phyloP scores from a whole-genome alignment of 2,797 vertebrate species.

The Rhinatrema bivittatum region DNA sequence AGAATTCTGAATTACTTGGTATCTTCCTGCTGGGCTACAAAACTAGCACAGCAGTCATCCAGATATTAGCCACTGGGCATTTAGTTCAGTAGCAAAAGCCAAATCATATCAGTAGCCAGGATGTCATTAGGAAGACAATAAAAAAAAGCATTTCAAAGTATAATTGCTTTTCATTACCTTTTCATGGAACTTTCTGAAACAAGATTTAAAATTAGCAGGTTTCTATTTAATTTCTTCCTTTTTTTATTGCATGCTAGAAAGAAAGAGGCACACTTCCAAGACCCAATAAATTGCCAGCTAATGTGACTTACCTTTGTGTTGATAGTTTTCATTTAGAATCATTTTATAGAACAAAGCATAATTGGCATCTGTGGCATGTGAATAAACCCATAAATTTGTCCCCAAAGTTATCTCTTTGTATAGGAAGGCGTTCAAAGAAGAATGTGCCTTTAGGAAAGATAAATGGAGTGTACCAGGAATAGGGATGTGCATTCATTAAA shows the following conservation, averaged over 20 bases:
- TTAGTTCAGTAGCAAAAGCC: too few species aligned
- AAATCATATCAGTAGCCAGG: too few species aligned
- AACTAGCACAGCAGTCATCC: too few species aligned
- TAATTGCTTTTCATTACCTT: too few species aligned
- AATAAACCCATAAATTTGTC: not conserved
- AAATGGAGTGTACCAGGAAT: not conserved
- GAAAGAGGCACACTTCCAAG: not conserved
- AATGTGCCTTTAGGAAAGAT: not conserved
- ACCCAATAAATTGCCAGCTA: not conserved
- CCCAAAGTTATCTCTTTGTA: not conserved
- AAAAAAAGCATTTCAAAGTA: too few species aligned
- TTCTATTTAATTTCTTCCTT: not conserved
- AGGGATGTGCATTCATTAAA: too few species aligned
- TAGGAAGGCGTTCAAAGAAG: not conserved
- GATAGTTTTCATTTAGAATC: not conserved
- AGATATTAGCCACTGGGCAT: too few species aligned
- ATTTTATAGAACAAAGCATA: not conserved
- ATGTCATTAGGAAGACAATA: too few species aligned
- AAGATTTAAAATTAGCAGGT: not conserved
- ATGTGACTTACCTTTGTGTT: not conserved
- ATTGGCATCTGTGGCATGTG: not conserved
- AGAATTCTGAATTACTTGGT: too few species aligned
- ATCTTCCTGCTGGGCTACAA: too few species aligned
- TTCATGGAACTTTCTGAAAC: not conserved
- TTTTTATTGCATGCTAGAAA: not conserved